These are phyloP conservation scores for Glyptemys insculpta DNA, from an alignment of 2,797 vertebrate genomes.

Conservation along the genomic window DNA sequence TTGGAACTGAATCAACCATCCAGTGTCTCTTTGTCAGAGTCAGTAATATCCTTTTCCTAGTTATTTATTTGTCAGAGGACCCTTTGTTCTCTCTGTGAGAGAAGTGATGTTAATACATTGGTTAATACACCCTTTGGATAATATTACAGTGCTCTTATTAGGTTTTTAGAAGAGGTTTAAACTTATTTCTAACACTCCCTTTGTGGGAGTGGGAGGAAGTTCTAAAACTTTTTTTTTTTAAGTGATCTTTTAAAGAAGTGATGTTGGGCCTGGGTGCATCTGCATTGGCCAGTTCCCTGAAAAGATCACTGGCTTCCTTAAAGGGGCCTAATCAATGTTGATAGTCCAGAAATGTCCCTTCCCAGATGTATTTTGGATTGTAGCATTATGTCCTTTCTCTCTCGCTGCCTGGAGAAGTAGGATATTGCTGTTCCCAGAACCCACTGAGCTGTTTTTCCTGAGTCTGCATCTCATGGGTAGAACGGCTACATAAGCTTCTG, in stretches of 20 bases:
- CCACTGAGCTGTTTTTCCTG: neutral
- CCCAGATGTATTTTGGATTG: neutral
- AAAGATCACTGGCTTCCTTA: neutral
- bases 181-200: neutral
- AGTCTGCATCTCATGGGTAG: neutral
- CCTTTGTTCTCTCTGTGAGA: neutral
- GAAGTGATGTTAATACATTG: neutral
- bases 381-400: neutral
- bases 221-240: neutral
- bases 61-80: neutral
- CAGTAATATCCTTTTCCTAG: constrained; percentile 23
- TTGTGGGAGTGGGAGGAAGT: neutral
- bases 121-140: neutral
- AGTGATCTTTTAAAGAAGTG: neutral
- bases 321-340: neutral
- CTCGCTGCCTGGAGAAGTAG: neutral
- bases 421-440: neutral
- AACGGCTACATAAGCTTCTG: neutral
- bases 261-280: neutral
- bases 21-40: constrained; percentile 28
- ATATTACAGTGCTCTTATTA: neutral
- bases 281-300: neutral
- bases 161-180: neutral
- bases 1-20: constrained; percentile 24
- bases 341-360: constrained; percentile 50